A percentile compares a stretch with the other conserved stretches of the same genome.
Conservation (phyloP, 2,888 invertebrate species). For the Tipula unca region DNA sequence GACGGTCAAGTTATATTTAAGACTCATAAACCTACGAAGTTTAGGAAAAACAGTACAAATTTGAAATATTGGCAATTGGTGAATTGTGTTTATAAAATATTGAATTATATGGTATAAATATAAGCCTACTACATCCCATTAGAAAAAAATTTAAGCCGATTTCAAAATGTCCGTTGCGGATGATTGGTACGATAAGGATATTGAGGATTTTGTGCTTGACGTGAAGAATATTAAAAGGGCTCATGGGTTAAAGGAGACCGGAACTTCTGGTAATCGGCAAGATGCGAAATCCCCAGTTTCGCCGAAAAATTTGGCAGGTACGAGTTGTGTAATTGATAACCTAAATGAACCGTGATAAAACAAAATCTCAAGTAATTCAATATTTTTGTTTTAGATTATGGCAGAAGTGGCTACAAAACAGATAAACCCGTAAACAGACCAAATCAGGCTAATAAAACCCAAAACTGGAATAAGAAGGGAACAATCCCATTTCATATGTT, state of each 20-base stretch:
- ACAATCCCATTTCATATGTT: slow-evolving; percentile 25
- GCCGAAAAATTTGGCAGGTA: background rate
- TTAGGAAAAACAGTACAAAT: background rate
- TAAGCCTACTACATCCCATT: background rate
- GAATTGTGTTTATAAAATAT: background rate
- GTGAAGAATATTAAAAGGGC: slow-evolving; percentile 25
- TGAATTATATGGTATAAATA: background rate
- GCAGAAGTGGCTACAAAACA: slow-evolving; percentile 24
- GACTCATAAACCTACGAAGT: no score
- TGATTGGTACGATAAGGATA: slow-evolving; percentile 40
- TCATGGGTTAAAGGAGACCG: background rate
- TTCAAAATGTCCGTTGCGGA: slow-evolving; percentile 28
- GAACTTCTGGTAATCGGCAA: background rate
- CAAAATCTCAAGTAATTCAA: background rate
- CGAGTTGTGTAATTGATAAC: no score
- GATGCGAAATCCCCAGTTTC: background rate
- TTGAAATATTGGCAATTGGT: background rate
- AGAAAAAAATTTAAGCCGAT: background rate
- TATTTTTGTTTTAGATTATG: slow-evolving; percentile 24
- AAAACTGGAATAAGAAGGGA: background rate
- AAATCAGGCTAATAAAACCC: background rate
- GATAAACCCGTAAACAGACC: background rate
- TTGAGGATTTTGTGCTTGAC: slow-evolving; percentile 34
- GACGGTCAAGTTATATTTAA: no score
- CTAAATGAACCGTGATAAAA: no score